Evolutionary conservation across 2,888 invertebrate species (phyloP).

Genomic region (Notocelia uddmanniana): DNA sequence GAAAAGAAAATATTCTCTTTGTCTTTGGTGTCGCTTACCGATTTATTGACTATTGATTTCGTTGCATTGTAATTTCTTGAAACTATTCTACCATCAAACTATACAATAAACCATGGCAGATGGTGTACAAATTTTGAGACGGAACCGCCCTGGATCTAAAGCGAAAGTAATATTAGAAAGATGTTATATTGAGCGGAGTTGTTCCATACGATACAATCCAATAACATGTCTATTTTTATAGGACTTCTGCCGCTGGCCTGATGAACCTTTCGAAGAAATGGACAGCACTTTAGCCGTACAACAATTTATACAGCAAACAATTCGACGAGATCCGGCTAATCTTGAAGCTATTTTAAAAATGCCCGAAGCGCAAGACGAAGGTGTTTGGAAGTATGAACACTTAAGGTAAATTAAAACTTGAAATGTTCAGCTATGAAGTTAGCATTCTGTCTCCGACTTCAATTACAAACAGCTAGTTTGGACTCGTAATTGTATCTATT

Average conservation of each 20-base stretch:
- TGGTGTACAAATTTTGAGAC: conserved; percentile 91
- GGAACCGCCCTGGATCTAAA: conserved; percentile 96
- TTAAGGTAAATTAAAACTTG: conserved; percentile 87
- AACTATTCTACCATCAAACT: background rate
- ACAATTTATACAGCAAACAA: conserved; percentile 99
- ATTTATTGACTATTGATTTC: too few species aligned
- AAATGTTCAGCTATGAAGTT: background rate
- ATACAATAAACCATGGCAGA: conserved; percentile 91
- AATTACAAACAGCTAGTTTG: background rate
- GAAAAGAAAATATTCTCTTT: conserved; percentile 5
- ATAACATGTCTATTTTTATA: conserved; percentile 65
- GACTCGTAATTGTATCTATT: background rate
- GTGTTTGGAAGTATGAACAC: conserved; percentile 99
- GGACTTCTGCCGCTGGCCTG: conserved; percentile 99
- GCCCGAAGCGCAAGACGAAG: conserved; percentile 99
- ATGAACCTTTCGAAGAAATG: conserved; percentile 99
- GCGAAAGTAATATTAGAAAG: conserved; percentile 88
- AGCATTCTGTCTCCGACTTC: background rate
- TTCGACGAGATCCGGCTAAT: conserved; percentile 96
- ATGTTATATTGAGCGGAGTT: background rate
- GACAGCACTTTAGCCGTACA: conserved; percentile 99
- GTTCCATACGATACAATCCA: conserved; percentile 13
- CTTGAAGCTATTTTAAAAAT: conserved; percentile 97
- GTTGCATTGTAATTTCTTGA: conserved; percentile 5
- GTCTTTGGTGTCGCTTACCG: background rate